These are phyloP conservation scores for Todiramphus chloris DNA, from an alignment of 2,113 vertebrate genomes.

Conservation along the genomic window DNA sequence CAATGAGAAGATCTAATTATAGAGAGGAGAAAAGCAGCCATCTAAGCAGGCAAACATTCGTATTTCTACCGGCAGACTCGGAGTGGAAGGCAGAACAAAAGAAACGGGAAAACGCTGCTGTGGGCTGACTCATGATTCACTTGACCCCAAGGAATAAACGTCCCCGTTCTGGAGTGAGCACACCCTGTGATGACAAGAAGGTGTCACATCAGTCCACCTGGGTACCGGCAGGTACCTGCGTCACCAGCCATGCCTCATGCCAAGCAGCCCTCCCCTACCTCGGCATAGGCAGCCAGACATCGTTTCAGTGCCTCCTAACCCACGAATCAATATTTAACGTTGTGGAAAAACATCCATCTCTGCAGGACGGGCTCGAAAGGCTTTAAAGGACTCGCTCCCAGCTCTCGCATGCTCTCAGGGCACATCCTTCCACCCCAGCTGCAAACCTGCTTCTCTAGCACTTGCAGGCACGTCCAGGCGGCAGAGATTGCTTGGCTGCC, in stretches of 20 bases:
- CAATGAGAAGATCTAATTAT: conserved; percentile 24
- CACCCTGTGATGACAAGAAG: neutral
- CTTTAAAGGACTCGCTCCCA: neutral
- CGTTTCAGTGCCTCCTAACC: neutral
- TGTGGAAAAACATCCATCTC: neutral
- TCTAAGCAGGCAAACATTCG: neutral
- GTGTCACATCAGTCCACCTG: neutral
- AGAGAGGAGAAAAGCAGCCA: neutral
- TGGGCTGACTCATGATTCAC: neutral
- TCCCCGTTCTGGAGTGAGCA: accelerated
- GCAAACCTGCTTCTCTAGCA: neutral
- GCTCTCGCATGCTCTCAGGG: neutral
- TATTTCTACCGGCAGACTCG: neutral
- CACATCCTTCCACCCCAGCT: neutral
- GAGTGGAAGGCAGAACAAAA: neutral
- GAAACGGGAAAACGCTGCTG: neutral
- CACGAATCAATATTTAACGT: neutral
- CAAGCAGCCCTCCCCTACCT: neutral
- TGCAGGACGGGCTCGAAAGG: neutral
- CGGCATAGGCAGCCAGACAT: neutral
- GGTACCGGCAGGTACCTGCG: neutral
- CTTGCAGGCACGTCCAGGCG: neutral
- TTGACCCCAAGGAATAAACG: neutral
- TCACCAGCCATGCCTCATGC: neutral
- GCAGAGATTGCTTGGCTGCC: neutral